A percentile compares a stretch with the other conserved stretches of the same genome.
These are phyloP conservation scores for Conus betulinus DNA, from an alignment of 1,140 invertebrate genomes.

Conservation along the genomic window DNA sequence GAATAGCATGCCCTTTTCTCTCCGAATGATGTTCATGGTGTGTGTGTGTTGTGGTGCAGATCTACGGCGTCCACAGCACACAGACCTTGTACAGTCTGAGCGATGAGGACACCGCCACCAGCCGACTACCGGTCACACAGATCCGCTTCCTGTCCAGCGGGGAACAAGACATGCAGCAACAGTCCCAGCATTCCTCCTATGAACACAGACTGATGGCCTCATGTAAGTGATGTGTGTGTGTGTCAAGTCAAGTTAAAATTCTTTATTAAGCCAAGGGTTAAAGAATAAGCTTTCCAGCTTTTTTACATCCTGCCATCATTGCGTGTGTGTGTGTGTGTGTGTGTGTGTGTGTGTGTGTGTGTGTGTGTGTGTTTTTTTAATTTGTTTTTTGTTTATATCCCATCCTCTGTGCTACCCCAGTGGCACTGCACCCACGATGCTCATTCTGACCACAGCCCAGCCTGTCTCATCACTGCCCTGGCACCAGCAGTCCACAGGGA, in stretches of 20 bases:
- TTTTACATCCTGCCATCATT: too few species aligned
- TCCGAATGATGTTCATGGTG: not conserved
- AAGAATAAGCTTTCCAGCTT: too few species aligned
- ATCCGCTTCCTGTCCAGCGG: constrained; percentile 57
- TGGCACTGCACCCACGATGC: too few species aligned
- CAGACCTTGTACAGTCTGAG: constrained; percentile 54
- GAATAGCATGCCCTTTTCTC: not conserved
- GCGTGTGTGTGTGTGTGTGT: not conserved
- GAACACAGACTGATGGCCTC: constrained; percentile 62
- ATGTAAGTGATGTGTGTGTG: constrained; percentile 57
- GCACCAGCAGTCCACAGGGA: too few species aligned
- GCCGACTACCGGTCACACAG: constrained; percentile 65
- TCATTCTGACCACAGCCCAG: too few species aligned
- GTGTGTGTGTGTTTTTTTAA: too few species aligned
- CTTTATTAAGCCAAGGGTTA: too few species aligned
- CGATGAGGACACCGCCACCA: constrained; percentile 57
- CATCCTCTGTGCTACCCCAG: too few species aligned
- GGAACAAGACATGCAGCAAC: not conserved
- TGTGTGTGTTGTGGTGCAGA: constrained; percentile 29
- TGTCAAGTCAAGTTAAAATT: too few species aligned
- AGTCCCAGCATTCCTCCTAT: constrained; percentile 55
- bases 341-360: too few species aligned
- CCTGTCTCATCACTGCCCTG: too few species aligned
- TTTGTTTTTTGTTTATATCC: too few species aligned
- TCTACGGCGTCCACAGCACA: constrained; percentile 37